These are phyloP conservation scores for Poeciliopsis presidionis DNA, from an alignment of 2,797 vertebrate species.

Conservation along the genomic window DNA sequence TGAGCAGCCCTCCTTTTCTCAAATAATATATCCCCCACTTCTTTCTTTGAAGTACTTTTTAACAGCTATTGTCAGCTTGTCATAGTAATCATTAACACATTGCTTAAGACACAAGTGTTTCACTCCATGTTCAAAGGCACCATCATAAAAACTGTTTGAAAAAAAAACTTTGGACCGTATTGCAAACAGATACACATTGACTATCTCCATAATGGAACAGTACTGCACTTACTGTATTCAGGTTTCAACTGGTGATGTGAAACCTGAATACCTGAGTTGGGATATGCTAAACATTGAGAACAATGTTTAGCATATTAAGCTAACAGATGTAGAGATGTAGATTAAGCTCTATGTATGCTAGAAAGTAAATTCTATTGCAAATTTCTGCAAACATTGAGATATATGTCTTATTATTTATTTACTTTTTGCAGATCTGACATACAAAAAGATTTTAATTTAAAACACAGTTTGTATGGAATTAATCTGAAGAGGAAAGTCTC, in stretches of 20 bases:
- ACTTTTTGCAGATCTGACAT: background rate
- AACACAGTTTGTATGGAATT: background rate
- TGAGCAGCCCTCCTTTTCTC: background rate
- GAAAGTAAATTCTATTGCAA: background rate
- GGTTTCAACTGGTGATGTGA: background rate
- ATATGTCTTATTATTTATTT: background rate
- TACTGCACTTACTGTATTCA: background rate
- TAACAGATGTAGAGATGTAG: background rate
- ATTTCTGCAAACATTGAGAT: background rate
- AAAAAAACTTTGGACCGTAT: background rate
- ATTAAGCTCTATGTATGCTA: background rate
- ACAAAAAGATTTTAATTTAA: background rate
- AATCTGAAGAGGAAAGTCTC: background rate
- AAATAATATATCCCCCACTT: background rate
- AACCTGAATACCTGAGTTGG: background rate
- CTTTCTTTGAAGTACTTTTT: background rate
- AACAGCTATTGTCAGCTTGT: background rate
- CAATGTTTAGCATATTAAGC: too few species aligned
- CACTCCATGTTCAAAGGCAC: background rate
- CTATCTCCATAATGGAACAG: background rate
- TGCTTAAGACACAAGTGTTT: background rate
- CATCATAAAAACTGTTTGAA: background rate
- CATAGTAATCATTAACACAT: conserved; percentile 6
- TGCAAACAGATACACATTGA: background rate
- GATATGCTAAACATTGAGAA: background rate